These are phyloP conservation scores for Axea sp. DNA, from an alignment of 2,888 invertebrate genomes.

Conservation along the genomic window DNA sequence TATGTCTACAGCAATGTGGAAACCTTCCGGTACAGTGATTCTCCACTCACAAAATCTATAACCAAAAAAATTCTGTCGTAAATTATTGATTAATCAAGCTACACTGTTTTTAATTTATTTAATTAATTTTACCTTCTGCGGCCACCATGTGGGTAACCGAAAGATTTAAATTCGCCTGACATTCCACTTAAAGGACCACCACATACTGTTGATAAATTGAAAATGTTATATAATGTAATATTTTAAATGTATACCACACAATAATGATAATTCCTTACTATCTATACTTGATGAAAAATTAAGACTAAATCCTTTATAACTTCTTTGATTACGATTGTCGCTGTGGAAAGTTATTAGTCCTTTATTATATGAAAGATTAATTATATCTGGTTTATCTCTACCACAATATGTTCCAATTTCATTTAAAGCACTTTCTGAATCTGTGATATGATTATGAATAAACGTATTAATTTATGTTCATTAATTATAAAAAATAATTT, in stretches of 20 bases:
- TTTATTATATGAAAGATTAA: constrained; percentile 81
- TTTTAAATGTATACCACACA: too few relatives aligned
- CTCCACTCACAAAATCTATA: constrained; percentile 84
- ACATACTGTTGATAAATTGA: too few relatives aligned
- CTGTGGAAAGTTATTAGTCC: constrained; percentile 81
- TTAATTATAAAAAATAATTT: background rate
- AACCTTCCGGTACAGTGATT: constrained; percentile 84
- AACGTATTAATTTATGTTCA: background rate
- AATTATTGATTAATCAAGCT: too few relatives aligned
- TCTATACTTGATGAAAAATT: constrained; percentile 82
- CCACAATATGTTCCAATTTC: constrained; percentile 79
- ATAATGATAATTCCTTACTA: constrained; percentile 72
- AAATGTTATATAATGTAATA: constrained; percentile 67
- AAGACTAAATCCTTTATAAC: constrained; percentile 82
- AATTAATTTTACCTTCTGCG: constrained; percentile 64
- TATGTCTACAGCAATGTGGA: constrained; percentile 83
- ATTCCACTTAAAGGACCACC: constrained; percentile 83
- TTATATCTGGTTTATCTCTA: constrained; percentile 73
- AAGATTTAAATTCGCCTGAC: constrained; percentile 85
- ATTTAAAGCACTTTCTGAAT: constrained; percentile 45
- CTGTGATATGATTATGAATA: too few relatives aligned
- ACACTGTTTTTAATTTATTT: constrained; percentile 1
- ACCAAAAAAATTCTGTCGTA: too few relatives aligned
- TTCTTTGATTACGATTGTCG: constrained; percentile 72
- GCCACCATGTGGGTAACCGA: constrained; percentile 84